These are phyloP conservation scores for Cyclophora punctaria DNA, from an alignment of 2,888 invertebrate species.

Conservation along the genomic window DNA sequence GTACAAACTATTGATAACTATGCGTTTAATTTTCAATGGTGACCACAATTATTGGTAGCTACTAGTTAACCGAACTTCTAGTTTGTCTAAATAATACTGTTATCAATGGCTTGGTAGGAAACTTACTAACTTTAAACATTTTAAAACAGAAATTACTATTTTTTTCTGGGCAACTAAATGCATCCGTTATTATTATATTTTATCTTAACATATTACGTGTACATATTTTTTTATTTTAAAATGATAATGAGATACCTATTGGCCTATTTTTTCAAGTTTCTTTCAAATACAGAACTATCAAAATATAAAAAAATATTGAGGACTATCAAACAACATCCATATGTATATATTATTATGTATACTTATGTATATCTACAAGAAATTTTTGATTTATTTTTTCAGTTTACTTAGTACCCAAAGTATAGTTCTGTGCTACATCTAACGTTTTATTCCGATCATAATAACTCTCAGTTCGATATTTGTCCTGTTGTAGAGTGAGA, in stretches of 20 bases:
- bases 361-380: conserved; percentile 69
- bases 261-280: conserved; percentile 66
- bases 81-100: conserved; percentile 73
- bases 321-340: conserved; percentile 75
- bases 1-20: conserved; percentile 61
- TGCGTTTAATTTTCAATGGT: conserved; percentile 47
- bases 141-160: conserved; percentile 47
- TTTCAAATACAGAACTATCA: conserved; percentile 75
- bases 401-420: conserved; percentile 52
- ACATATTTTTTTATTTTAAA: conserved; percentile 55
- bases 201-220: conserved; percentile 59
- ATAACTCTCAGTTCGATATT: conserved; percentile 59
- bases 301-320: conserved; percentile 77
- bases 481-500: conserved; percentile 43
- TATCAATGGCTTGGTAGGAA: conserved; percentile 74
- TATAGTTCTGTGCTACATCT: conserved; percentile 68
- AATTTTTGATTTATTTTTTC: conserved; percentile 50
- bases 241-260: conserved; percentile 72
- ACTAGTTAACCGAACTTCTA: conserved; percentile 61
- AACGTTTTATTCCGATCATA: conserved; percentile 48
- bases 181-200: conserved; percentile 55
- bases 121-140: conserved; percentile 53
- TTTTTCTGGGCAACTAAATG: conserved; percentile 67
- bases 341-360: conserved; percentile 61
- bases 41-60: conserved; percentile 58